phyloP scores from a whole-genome alignment of 2,888 invertebrate genomes.

The Phasia obesa region DNA sequence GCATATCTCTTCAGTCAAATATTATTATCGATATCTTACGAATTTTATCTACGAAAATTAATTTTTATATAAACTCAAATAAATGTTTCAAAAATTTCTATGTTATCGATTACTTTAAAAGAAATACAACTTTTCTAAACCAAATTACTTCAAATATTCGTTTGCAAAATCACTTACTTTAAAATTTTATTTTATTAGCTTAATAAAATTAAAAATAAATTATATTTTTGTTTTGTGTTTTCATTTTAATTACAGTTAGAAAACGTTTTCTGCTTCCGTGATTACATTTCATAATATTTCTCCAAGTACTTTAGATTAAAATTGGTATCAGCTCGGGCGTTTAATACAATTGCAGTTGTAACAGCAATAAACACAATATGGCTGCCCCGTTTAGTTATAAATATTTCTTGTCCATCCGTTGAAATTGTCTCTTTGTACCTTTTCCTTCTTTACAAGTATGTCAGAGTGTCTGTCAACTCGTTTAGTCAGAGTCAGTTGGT shows the following conservation, averaged over 20 bases:
- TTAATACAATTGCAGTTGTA: conserved; percentile 14
- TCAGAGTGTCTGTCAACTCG: conserved; percentile 9
- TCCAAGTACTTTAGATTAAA: conserved; percentile 46
- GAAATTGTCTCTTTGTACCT: background rate
- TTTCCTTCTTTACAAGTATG: background rate
- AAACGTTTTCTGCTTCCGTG: conserved; percentile 56
- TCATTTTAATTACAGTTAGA: background rate
- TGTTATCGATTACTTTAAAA: too few relatives aligned
- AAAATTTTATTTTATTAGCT: background rate
- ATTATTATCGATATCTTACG: too few relatives aligned
- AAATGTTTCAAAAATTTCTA: too few relatives aligned
- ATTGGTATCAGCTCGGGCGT: conserved; percentile 36
- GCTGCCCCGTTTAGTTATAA: background rate
- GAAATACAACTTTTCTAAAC: too few relatives aligned
- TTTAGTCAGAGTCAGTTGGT: background rate
- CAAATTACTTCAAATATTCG: too few relatives aligned
- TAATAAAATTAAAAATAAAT: background rate
- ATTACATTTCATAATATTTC: conserved; percentile 32
- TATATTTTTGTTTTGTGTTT: background rate
- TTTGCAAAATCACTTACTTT: background rate
- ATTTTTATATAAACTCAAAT: too few relatives aligned
- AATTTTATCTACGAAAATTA: too few relatives aligned
- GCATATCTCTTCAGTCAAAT: too few relatives aligned
- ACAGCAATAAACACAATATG: conserved; percentile 18
- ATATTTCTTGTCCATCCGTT: conserved; percentile 12